Evolutionary conservation across 30 jellyfish, hydroid and myxozoan species (phyloP).

Genomic region (Turritopsis dohrnii): DNA sequence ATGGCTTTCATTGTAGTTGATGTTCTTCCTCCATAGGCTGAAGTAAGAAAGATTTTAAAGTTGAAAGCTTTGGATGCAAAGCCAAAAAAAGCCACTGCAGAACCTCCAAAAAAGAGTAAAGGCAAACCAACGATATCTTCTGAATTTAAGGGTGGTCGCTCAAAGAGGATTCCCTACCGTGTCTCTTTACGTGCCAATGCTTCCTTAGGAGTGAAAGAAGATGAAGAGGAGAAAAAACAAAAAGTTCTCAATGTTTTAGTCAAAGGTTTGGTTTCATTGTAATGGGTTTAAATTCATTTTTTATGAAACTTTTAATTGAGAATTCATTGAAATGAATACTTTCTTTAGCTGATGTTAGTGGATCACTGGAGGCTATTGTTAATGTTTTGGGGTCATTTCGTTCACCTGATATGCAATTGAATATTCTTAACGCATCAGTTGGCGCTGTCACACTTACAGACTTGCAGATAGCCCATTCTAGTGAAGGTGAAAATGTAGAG

Average conservation of each 20-base stretch:
- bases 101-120: background rate
- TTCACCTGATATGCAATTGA: constrained; percentile 52
- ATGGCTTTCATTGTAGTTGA: background rate
- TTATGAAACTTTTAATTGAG: no score
- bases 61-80: constrained; percentile 42
- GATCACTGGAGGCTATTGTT: constrained; percentile 81
- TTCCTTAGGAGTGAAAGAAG: constrained; percentile 30
- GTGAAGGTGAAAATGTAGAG: constrained; percentile 68
- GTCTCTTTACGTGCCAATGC: constrained; percentile 67
- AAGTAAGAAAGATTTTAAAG: constrained; percentile 47
- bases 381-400: constrained; percentile 59
- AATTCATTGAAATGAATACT: background rate
- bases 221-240: constrained; percentile 14
- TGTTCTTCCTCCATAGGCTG: constrained; percentile 32
- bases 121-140: constrained; percentile 15
- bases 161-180: constrained; percentile 62
- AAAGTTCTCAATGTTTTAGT: constrained; percentile 37
- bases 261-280: constrained; percentile 48
- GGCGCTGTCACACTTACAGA: constrained; percentile 75
- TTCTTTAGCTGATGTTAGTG: constrained; percentile 90
- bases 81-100: constrained; percentile 22
- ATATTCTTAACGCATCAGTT: constrained; percentile 64
- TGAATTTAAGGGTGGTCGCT: constrained; percentile 36
- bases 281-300: no score
- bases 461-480: constrained; percentile 58